Conservation (phyloP, 37 sponge, comb jelly and placozoan genomes). For the Spongia lamella region DNA sequence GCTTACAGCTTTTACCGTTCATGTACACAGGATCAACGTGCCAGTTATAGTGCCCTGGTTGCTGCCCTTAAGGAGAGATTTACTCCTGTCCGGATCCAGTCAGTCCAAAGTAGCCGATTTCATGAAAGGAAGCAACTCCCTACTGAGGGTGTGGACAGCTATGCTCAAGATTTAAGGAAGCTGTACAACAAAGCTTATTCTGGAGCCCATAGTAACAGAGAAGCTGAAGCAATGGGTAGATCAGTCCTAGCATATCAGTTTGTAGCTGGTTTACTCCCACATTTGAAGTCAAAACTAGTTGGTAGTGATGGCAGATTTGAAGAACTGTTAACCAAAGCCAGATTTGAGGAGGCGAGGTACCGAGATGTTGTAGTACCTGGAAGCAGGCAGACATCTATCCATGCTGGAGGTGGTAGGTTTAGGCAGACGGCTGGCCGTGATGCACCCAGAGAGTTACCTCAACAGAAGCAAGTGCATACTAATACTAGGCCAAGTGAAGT, state of each 20-base stretch:
- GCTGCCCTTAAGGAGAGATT: conserved; percentile 20
- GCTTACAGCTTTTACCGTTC: conserved; percentile 17
- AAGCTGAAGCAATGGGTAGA: conserved; percentile 35
- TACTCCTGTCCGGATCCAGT: conserved; percentile 35
- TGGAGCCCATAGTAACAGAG: background rate
- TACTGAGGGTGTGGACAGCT: conserved; percentile 21
- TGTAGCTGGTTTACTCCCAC: conserved; percentile 23
- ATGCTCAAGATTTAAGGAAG: conserved; percentile 37
- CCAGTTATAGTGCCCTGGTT: conserved; percentile 14
- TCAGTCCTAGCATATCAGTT: conserved; percentile 38
- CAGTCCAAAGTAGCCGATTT: conserved; percentile 43
- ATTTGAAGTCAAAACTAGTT: conserved; percentile 20
- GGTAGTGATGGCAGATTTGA: conserved; percentile 27
- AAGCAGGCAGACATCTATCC: background rate
- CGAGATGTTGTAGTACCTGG: background rate
- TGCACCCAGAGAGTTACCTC: too few species aligned
- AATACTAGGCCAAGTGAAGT: too few species aligned
- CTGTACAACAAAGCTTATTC: conserved; percentile 42
- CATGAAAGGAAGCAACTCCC: conserved; percentile 33
- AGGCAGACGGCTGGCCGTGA: background rate
- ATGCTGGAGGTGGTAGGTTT: too few species aligned
- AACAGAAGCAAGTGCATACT: too few species aligned
- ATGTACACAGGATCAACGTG: conserved; percentile 10
- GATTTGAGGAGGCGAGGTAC: conserved; percentile 42
- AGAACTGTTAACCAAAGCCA: conserved; percentile 21